Evolutionary conservation across 2,888 invertebrate species (phyloP).

Genomic region (Acleris holmiana): DNA sequence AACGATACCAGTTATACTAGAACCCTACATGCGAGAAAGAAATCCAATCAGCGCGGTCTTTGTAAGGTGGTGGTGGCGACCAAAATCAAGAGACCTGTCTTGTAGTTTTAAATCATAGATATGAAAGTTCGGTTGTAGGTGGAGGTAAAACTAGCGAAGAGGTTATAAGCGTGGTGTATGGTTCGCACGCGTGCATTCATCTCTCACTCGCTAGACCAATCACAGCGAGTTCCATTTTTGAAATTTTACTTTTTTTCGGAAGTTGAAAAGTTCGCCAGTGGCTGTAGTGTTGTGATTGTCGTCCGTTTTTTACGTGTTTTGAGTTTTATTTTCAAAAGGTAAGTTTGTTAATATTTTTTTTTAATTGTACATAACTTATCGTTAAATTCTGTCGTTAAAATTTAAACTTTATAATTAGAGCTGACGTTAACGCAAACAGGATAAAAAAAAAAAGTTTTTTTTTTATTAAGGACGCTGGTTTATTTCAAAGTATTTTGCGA

Average conservation of each 20-base stretch:
- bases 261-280: slow-evolving; percentile 41
- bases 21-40: not conserved
- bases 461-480: too few relatives aligned
- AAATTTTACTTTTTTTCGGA: slow-evolving; percentile 24
- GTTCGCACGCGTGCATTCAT: slow-evolving; percentile 66
- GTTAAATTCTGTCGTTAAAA: too few relatives aligned
- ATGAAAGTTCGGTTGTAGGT: slow-evolving; percentile 48
- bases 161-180: slow-evolving; percentile 68
- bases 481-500: too few relatives aligned
- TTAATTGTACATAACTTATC: too few relatives aligned
- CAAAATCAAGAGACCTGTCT: slow-evolving; percentile 41
- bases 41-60: not conserved
- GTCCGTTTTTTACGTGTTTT: slow-evolving; percentile 29
- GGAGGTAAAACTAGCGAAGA: slow-evolving; percentile 55
- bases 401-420: too few relatives aligned
- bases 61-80: slow-evolving; percentile 18
- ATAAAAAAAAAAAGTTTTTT: too few relatives aligned
- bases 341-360: slow-evolving; percentile 3
- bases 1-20: not conserved
- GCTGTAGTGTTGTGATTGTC: slow-evolving; percentile 45
- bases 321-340: slow-evolving; percentile 29
- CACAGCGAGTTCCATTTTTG: slow-evolving; percentile 45
- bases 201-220: slow-evolving; percentile 41
- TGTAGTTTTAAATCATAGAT: slow-evolving; percentile 17
- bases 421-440: too few relatives aligned